These are phyloP conservation scores for Cynoglossus semilaevis DNA, from an alignment of 2,113 vertebrate genomes.

Conservation along the genomic window DNA sequence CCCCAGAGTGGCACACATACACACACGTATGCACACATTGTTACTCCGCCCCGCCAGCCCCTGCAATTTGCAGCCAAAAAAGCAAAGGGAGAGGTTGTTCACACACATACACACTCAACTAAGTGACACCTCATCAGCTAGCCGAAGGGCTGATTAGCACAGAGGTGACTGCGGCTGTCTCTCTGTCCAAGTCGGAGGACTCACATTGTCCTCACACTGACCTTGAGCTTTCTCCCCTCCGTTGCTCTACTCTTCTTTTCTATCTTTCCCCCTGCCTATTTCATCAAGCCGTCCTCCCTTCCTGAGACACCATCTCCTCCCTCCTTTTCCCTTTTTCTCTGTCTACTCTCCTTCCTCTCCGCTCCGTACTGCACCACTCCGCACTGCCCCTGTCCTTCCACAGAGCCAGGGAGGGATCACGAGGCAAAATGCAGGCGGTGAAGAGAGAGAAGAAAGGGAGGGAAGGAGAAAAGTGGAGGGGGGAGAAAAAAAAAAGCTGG, in stretches of 20 bases:
- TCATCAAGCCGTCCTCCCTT: slow-evolving; percentile 25
- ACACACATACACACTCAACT: slow-evolving; percentile 22
- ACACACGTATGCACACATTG: slow-evolving; percentile 43
- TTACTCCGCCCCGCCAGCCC: slow-evolving; percentile 55
- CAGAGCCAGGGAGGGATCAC: slow-evolving; percentile 64
- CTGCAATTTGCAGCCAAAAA: slow-evolving; percentile 68
- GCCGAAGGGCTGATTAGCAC: slow-evolving; percentile 69
- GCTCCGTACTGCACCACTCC: slow-evolving; percentile 64
- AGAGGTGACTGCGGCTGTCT: slow-evolving; percentile 70
- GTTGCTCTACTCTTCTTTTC: slow-evolving; percentile 29
- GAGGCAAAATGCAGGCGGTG: slow-evolving; percentile 70
- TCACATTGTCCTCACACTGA: slow-evolving; percentile 69
- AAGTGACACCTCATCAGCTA: slow-evolving; percentile 71
- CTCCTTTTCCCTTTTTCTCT: slow-evolving; percentile 10
- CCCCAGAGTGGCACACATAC: slow-evolving; percentile 56
- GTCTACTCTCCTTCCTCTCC: slow-evolving; percentile 34
- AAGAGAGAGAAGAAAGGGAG: slow-evolving; percentile 44
- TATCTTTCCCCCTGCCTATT: too few species aligned
- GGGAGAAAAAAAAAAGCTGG: slow-evolving; percentile 53
- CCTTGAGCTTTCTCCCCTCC: slow-evolving; percentile 55
- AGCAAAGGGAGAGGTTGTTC: slow-evolving; percentile 56
- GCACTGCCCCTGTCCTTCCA: slow-evolving; percentile 68
- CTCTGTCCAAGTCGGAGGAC: slow-evolving; percentile 57
- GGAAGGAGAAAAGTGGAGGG: slow-evolving; percentile 33
- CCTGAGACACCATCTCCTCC: slow-evolving; percentile 24